These are phyloP conservation scores for Phyllostomus hastatus DNA, from an alignment of 2,113 vertebrate species.

Conservation along the genomic window DNA sequence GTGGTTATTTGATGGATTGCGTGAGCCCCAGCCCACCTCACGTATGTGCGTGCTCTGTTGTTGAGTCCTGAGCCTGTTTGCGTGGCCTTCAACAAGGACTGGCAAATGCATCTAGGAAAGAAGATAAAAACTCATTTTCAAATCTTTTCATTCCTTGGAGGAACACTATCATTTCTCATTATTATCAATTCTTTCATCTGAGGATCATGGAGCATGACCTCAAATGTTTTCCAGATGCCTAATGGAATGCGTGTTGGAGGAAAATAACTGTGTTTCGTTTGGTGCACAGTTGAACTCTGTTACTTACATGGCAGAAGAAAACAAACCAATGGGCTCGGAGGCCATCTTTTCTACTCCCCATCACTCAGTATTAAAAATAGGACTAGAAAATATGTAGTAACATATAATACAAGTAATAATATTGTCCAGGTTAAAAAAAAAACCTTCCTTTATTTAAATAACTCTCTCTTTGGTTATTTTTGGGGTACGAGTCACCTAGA, in stretches of 20 bases:
- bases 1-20: not conserved
- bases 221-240: conserved; percentile 52
- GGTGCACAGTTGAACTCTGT: not conserved
- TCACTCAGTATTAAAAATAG: not conserved
- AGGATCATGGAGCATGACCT: conserved; percentile 15
- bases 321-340: not conserved
- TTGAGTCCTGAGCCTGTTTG: not conserved
- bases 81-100: not conserved
- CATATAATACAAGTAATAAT: not conserved
- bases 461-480: not conserved
- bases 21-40: not conserved
- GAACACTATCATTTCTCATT: conserved; percentile 23
- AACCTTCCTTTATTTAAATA: not conserved
- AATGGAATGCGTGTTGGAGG: conserved; percentile 34
- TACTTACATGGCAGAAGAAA: conserved; percentile 10
- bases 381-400: not conserved
- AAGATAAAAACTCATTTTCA: conserved; percentile 32
- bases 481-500: not conserved
- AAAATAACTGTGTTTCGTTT: conserved; percentile 39
- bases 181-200: conserved; percentile 47
- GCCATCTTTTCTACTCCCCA: not conserved
- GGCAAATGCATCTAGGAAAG: not conserved
- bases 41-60: not conserved
- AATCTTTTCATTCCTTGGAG: conserved; percentile 1
- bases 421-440: not conserved